Conservation (phyloP, 2,888 invertebrate genomes). For the Myopa testacea region DNA sequence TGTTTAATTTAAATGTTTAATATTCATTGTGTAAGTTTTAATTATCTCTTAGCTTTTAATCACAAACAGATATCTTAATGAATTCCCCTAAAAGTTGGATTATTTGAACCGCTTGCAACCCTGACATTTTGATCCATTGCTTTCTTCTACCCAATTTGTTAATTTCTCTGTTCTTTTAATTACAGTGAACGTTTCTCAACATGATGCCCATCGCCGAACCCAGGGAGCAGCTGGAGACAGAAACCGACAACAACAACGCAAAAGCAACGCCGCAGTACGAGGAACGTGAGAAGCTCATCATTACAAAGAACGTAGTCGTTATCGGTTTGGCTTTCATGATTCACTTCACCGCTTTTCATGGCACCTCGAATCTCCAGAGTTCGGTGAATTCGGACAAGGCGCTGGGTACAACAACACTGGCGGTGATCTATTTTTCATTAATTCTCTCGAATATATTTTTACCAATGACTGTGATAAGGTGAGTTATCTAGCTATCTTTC, state of each 20-base stretch:
- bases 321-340: slow-evolving; percentile 91
- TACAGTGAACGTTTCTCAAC: neutral
- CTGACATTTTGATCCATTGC: too few species aligned
- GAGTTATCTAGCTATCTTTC: slow-evolving; percentile 48
- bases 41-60: too few species aligned
- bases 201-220: slow-evolving; percentile 17
- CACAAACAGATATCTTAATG: too few species aligned
- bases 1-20: too few species aligned
- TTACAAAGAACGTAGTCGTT: slow-evolving; percentile 85
- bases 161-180: too few species aligned
- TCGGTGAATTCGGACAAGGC: slow-evolving; percentile 86
- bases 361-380: slow-evolving; percentile 85
- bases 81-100: too few species aligned
- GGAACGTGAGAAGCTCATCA: slow-evolving; percentile 78
- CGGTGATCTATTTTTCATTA: slow-evolving; percentile 87
- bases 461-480: slow-evolving; percentile 87
- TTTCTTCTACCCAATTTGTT: too few species aligned
- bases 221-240: slow-evolving; percentile 16
- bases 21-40: too few species aligned
- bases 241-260: slow-evolving; percentile 30
- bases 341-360: slow-evolving; percentile 92
- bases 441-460: slow-evolving; percentile 91
- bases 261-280: slow-evolving; percentile 64
- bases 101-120: too few species aligned
- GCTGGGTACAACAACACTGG: slow-evolving; percentile 85